A percentile compares a stretch with the other conserved stretches of the same genome.
Evolutionary conservation across 2,888 invertebrate species (phyloP).

Genomic region (Andrena haemorrhoa): DNA sequence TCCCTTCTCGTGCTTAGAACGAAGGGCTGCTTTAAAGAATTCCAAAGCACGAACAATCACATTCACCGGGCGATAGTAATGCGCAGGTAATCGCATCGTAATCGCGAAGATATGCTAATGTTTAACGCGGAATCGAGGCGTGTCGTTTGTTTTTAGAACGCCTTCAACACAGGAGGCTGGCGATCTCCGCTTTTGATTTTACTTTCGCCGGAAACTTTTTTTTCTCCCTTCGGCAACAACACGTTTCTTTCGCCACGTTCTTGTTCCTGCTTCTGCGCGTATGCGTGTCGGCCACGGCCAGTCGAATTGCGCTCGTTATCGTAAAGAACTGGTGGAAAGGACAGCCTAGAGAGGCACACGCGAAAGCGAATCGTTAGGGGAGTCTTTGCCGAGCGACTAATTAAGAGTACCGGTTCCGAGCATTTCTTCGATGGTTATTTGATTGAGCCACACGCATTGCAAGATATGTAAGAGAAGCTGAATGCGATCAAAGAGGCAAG

Average conservation of each 20-base stretch:
- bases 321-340: neutral
- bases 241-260: constrained; percentile 20
- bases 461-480: neutral
- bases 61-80: neutral
- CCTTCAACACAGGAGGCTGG: constrained; percentile 14
- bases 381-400: neutral
- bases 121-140: constrained; percentile 4
- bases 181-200: constrained; percentile 35
- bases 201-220: constrained; percentile 57
- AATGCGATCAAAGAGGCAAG: neutral
- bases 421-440: neutral
- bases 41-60: neutral
- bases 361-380: constrained; percentile 13
- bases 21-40: no score
- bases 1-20: no score
- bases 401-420: constrained; percentile 8
- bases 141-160: constrained; percentile 10
- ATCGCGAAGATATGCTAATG: neutral
- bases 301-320: constrained; percentile 24
- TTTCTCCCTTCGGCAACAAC: constrained; percentile 22
- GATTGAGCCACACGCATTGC: neutral
- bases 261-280: constrained; percentile 25
- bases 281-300: neutral
- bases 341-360: neutral
- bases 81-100: neutral